These are phyloP conservation scores for Zygogramma bicolorata DNA, from an alignment of 2,888 invertebrate species.

Conservation along the genomic window DNA sequence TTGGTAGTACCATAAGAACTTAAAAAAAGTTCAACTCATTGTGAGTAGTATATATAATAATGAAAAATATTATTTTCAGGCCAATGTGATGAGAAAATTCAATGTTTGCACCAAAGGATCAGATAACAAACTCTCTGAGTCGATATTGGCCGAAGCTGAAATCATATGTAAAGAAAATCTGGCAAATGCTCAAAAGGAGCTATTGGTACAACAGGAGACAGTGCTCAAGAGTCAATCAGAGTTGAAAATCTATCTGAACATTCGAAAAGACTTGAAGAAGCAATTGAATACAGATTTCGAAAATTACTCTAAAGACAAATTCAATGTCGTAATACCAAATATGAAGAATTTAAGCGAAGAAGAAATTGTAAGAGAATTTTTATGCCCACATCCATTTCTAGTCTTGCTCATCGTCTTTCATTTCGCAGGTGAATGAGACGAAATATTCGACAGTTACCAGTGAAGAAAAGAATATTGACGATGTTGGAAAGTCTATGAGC, in stretches of 20 bases:
- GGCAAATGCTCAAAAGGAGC: slow-evolving; percentile 42
- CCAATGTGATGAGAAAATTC: slow-evolving; percentile 44
- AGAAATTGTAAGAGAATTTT: slow-evolving; percentile 29
- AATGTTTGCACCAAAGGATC: slow-evolving; percentile 20
- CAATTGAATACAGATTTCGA: slow-evolving; percentile 57
- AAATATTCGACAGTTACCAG: background rate
- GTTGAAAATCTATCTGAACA: slow-evolving; percentile 55
- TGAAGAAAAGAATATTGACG: background rate
- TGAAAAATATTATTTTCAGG: slow-evolving; percentile 31
- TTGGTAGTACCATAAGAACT: no score
- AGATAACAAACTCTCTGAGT: slow-evolving; percentile 34
- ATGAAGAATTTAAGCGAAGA: slow-evolving; percentile 32
- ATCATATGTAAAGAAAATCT: slow-evolving; percentile 43
- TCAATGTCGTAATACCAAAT: slow-evolving; percentile 36
- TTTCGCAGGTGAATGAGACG: slow-evolving; percentile 3
- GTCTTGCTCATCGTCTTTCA: no score
- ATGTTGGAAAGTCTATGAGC: background rate
- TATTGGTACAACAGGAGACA: slow-evolving; percentile 58
- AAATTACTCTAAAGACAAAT: slow-evolving; percentile 57
- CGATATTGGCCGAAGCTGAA: slow-evolving; percentile 38
- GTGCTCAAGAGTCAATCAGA: slow-evolving; percentile 55
- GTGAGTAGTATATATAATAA: no score
- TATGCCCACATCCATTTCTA: no score
- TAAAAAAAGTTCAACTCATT: no score
- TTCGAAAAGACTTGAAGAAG: slow-evolving; percentile 53